Evolutionary conservation across 2,888 invertebrate species (phyloP).

Genomic region (Drosophila merina): DNA sequence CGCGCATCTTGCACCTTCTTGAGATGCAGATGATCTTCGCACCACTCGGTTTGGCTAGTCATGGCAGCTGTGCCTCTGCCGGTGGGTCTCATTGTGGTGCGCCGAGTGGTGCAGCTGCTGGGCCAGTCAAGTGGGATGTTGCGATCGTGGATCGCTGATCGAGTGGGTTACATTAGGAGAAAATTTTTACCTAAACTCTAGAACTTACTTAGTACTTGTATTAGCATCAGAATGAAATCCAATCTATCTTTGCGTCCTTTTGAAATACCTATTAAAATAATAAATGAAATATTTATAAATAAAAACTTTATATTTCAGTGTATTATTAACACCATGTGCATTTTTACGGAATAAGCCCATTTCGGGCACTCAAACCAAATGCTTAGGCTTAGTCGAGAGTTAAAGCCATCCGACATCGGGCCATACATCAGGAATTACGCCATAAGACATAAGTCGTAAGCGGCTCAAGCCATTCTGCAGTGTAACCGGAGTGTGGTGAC

Average conservation of each 20-base stretch:
- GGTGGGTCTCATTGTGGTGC: conserved; percentile 13
- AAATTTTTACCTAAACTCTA: not conserved
- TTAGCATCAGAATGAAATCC: too few species aligned
- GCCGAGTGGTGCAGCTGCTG: conserved; percentile 52
- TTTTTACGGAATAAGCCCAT: conserved; percentile 59
- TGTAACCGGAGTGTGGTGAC: conserved; percentile 58
- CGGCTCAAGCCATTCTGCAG: conserved; percentile 55
- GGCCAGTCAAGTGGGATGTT: conserved; percentile 35
- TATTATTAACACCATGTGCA: conserved; percentile 33
- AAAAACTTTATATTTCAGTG: not conserved
- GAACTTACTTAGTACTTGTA: not conserved
- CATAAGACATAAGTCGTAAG: conserved; percentile 46
- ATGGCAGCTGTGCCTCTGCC: conserved; percentile 53
- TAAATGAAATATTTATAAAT: not conserved
- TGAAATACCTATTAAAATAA: not conserved
- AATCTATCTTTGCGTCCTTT: too few species aligned
- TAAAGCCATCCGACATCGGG: conserved; percentile 25
- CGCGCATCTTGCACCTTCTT: conserved; percentile 29
- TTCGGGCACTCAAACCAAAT: conserved; percentile 48
- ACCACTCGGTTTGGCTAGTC: conserved; percentile 16
- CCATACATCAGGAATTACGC: conserved; percentile 34
- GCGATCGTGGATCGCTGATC: conserved; percentile 52
- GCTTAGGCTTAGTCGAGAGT: conserved; percentile 51
- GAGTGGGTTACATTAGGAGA: conserved; percentile 36
- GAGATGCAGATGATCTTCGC: conserved; percentile 43